Evolutionary conservation across 2,113 vertebrate genomes (phyloP), one percentile per base, ranked within the genome.

Genomic region (Cephalopholis sonnerati): DNA sequence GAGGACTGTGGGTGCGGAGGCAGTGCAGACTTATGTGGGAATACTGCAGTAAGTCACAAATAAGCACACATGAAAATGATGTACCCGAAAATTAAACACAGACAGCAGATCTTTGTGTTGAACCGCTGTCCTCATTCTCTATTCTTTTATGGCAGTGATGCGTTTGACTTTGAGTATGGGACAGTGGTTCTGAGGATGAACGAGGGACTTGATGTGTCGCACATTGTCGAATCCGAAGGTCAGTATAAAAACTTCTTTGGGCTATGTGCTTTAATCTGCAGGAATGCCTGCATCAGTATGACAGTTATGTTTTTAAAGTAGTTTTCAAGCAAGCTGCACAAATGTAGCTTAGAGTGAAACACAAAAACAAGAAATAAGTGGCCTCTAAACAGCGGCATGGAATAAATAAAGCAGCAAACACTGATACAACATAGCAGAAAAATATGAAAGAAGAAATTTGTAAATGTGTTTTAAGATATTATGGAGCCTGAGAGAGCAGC

Each of bases 131-230:
- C 7, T 72, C 3, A 18, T 76, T 64, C 16, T 76, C 48, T 64
- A 66, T 36, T 65, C 7, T 2, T 78, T 17, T 67, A 64, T 94
- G 92, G 82, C 93, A 99, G 98, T 22, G 98, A 99, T 54, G 96
- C 97, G 0, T 98, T 99, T 94, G 98, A 99, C 93, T 98, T 98
- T 90, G 97, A 99, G 88, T 97, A 96, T 0, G 98, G 98, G 0
- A 96, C 96, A 10, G 89, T 97, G 89, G 88, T 99, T 0, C 91
- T 97, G 91, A 96, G 98, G 90, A 95, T 98, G 77, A 94, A 87
- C 82, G 95, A 99, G 93, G 98, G 98, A 7, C 97, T 99, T 87
- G 97, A 99, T 89, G 95, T 99, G 82, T 97, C 97, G 12, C 96
- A 97, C 54, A 94, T 97, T 71, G 95, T 99, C 11, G 96, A 97